Evolutionary conservation across 1,140 invertebrate species (phyloP), one percentile per base, ranked within the genome.

Genomic region (Drosophila bocki): DNA sequence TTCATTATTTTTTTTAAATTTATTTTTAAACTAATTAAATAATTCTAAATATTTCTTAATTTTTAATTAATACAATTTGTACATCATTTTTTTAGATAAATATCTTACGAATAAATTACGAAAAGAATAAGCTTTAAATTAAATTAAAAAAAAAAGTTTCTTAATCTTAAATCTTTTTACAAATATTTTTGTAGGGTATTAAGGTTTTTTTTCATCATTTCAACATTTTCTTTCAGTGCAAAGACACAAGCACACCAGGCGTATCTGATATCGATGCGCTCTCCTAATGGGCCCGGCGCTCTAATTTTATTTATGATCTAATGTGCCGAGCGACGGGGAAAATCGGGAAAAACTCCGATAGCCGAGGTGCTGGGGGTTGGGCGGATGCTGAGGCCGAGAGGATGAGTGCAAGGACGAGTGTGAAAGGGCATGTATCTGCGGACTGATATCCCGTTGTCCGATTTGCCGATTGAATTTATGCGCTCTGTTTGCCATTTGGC

Each of bases 221-320:
- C 0, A 2, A 15, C 13, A n/a, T 56, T 44, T 45, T 45, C 7
- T 39, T 26, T 6, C 35, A 26, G 53, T 56, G 53, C 19, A 44
- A 26, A 70, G n/a, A 67, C 67, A 41, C 59, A 56, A 13, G 42
- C 68, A 70, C 58, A 78, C 84, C 78, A 84, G 75, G 85, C 85
- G 81, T 88, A 88, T 90, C 85, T 90, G 85, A 90, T 88, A 90
- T 80, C 67, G 61, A 78, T 83, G 81, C 84, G 85, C 74, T 76
- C 74, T 76, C 56, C 71, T 84, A 90, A 90, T 88, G 85, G 81
- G 84, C 81, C 83, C 70, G 59, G 71, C 80, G 82, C 83, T 86
- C 82, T 90, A 90, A 90, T 90, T 90, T 90, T 90, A 90, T 90
- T 90, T 90, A 90, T 85, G 85, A 90, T 88, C 85, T 90, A 90